These are phyloP conservation scores for Calidris pugnax DNA, from an alignment of 2,113 vertebrate genomes.

Conservation along the genomic window DNA sequence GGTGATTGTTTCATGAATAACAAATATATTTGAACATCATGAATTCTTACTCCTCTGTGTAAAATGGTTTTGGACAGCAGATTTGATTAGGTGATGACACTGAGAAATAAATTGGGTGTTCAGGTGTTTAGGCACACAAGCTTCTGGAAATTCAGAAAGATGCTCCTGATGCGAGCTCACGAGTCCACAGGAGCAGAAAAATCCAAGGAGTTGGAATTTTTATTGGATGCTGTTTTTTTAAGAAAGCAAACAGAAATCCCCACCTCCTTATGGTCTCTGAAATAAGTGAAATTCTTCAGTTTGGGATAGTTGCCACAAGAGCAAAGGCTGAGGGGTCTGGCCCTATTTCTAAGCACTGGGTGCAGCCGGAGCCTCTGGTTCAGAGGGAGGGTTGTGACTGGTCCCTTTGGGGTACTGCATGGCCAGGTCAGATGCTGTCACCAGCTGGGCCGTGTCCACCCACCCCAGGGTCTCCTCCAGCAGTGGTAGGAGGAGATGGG, in stretches of 20 bases:
- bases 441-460: too few relatives aligned
- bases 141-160: background rate
- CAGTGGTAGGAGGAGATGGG: background rate
- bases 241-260: background rate
- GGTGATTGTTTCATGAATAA: background rate
- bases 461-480: too few relatives aligned
- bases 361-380: background rate
- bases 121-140: background rate
- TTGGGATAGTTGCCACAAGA: background rate
- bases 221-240: too few relatives aligned
- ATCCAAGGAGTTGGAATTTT: background rate
- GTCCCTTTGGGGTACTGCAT: accelerated
- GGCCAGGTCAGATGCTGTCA: background rate
- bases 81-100: background rate
- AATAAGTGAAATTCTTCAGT: background rate
- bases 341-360: background rate
- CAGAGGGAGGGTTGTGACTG: background rate
- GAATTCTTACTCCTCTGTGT: background rate
- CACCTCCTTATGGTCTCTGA: background rate
- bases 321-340: background rate
- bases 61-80: background rate
- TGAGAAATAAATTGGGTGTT: accelerated
- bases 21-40: background rate
- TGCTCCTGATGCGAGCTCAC: background rate
- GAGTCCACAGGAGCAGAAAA: background rate